Evolutionary conservation across 2,113 vertebrate genomes (phyloP).

Genomic region (Corydoras maculifer): DNA sequence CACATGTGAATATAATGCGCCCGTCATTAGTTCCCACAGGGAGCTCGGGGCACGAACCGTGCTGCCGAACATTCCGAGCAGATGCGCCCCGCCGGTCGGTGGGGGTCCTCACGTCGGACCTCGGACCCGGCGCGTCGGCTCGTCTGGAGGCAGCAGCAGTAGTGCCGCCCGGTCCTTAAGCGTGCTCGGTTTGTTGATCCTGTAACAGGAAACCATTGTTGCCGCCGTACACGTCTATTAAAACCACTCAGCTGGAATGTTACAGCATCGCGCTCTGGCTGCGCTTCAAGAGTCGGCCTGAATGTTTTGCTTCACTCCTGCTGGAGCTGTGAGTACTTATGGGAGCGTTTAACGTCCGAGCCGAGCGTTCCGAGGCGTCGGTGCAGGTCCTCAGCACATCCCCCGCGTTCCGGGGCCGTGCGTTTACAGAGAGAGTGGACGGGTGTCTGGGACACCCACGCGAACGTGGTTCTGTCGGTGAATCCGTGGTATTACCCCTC

Average conservation of each 20-base stretch:
- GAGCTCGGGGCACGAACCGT: conserved; percentile 41
- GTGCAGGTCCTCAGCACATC: too few species aligned
- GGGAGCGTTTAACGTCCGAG: not conserved
- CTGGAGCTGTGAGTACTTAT: conserved; percentile 3
- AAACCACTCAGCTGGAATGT: conserved; percentile 18
- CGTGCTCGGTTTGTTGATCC: conserved; percentile 34
- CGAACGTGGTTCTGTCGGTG: too few species aligned
- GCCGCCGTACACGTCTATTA: conserved; percentile 16
- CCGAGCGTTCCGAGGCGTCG: too few species aligned
- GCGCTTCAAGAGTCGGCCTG: conserved; percentile 19
- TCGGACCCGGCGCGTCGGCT: too few species aligned
- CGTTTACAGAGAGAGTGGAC: too few species aligned
- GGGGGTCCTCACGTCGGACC: conserved; percentile 20
- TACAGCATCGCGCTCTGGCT: conserved; percentile 12
- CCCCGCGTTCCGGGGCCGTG: too few species aligned
- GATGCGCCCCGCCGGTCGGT: conserved; percentile 31
- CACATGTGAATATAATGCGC: conserved; percentile 40
- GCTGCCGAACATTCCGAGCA: conserved; percentile 39
- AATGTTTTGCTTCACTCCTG: conserved; percentile 14
- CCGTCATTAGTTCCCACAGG: conserved; percentile 39
- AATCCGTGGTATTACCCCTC: too few species aligned
- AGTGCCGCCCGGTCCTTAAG: not conserved
- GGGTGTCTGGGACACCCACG: too few species aligned
- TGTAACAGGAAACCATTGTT: conserved; percentile 38
- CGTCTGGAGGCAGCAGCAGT: too few species aligned